Base-by-base conservation (phyloP, 64 coral and sea anemone species). In the Catalaphyllia jardinei region DNA sequence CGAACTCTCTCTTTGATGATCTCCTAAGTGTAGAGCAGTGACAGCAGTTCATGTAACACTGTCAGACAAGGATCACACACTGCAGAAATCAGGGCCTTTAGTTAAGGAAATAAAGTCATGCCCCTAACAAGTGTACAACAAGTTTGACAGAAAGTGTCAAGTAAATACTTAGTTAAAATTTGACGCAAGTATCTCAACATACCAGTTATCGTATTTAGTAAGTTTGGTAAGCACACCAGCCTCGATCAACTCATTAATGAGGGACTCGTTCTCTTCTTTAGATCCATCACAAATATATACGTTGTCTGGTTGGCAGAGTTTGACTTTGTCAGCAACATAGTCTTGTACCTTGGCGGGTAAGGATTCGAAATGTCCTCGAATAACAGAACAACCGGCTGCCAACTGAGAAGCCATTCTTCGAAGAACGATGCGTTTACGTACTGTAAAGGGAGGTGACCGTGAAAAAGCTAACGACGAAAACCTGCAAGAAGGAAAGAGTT, bases 211-310 rank as follows among this genome's bases (percentile, higher is more conserved):
- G 50, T 88, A 92, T 84, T 96, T 96, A 42, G 67, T 30, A 39
- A 96, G 95, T 73, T 88, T 78, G 1, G 80, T 62, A 77, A 88
- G 76, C 38, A 88, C 42, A 30, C 91, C 95, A 12, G 6, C 31
- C 19, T 91, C 73, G 15, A 93, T 89, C 29, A 99, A 18, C 50
- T 64, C 29, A n/a, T 95, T 50, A n/a, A 99, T 52, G 0, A 99
- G 73, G 11, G 16, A 38, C 73, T 99, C 25, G 71, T 95, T 95
- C 52, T 99, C 97, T 57, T 93, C 97, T 16, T 83, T 38, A 1
- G 97, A 93, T 22, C 97, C 97, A 88, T 99, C 91, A 60, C 97
- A 99, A 59, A 99, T 93, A n/a, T 93, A 87, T 51, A 99, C 71
- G 19, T 88, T 78, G 31, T 84, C 81, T 15, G 97, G 97, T 13